Evolutionary conservation across 2,888 invertebrate species (phyloP).

Genomic region (Harpalus rufipes): DNA sequence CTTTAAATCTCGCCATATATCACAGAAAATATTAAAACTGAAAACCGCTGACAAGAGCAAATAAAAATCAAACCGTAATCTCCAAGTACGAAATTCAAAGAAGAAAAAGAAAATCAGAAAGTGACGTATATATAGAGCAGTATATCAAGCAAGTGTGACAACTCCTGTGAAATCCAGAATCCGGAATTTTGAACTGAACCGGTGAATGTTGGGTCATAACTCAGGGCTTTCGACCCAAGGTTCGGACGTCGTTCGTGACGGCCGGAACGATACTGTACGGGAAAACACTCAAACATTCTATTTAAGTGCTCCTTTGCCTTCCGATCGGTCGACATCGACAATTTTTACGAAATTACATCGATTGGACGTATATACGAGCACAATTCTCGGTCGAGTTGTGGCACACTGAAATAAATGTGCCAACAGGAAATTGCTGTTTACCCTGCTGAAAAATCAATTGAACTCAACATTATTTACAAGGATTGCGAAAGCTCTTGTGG

Average conservation of each 20-base stretch:
- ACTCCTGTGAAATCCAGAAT: slow-evolving; percentile 13
- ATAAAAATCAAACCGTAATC: slow-evolving; percentile 46
- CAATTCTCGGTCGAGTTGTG: neutral
- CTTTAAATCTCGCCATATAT: slow-evolving; percentile 18
- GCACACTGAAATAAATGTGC: slow-evolving; percentile 26
- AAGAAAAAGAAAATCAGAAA: slow-evolving; percentile 41
- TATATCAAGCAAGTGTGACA: slow-evolving; percentile 50
- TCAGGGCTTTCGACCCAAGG: neutral
- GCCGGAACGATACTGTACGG: slow-evolving; percentile 28
- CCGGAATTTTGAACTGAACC: neutral
- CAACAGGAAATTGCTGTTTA: slow-evolving; percentile 46
- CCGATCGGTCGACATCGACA: slow-evolving; percentile 14
- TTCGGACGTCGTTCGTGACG: neutral
- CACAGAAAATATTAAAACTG: slow-evolving; percentile 46
- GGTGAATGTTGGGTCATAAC: slow-evolving; percentile 32
- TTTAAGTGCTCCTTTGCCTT: slow-evolving; percentile 19
- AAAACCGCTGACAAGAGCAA: slow-evolving; percentile 30
- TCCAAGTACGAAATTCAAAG: slow-evolving; percentile 32
- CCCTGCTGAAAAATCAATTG: slow-evolving; percentile 46
- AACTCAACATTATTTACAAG: neutral
- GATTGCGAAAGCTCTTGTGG: neutral
- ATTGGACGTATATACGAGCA: slow-evolving; percentile 28
- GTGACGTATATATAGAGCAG: slow-evolving; percentile 44
- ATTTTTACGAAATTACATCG: slow-evolving; percentile 44
- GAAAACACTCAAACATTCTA: slow-evolving; percentile 45